A percentile compares a stretch with the other conserved stretches of the same genome.
Conservation (phyloP, 2,113 vertebrate species). For the Gallinago undulata region DNA sequence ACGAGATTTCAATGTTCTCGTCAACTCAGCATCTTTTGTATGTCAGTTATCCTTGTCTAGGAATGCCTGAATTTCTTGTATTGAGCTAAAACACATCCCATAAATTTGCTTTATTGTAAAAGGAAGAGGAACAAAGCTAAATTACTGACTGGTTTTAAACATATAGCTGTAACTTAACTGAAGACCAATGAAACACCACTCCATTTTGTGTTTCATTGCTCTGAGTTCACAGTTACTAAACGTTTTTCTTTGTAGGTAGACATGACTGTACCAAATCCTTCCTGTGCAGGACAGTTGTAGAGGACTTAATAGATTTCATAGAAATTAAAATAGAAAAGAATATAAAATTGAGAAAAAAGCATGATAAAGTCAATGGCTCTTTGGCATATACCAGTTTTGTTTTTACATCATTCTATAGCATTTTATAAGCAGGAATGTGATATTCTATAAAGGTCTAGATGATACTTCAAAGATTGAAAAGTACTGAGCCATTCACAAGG, state of each 20-base stretch:
- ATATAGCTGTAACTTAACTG: neutral
- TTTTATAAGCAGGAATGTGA: neutral
- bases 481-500: neutral
- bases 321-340: neutral
- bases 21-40: too few relatives aligned
- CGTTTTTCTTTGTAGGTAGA: neutral
- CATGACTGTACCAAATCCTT: neutral
- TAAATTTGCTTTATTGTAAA: neutral
- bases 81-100: neutral
- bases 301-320: neutral
- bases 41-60: fast-evolving
- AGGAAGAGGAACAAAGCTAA: neutral
- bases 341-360: neutral
- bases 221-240: neutral
- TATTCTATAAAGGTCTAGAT: neutral
- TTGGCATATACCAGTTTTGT: neutral
- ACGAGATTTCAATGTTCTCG: neutral
- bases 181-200: neutral
- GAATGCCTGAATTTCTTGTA: neutral
- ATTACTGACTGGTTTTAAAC: neutral
- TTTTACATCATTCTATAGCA: neutral
- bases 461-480: neutral
- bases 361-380: neutral
- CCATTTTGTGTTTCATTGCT: neutral
- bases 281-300: neutral